These are phyloP conservation scores for Philereme vetulata DNA, from an alignment of 2,888 invertebrate genomes.

Conservation along the genomic window DNA sequence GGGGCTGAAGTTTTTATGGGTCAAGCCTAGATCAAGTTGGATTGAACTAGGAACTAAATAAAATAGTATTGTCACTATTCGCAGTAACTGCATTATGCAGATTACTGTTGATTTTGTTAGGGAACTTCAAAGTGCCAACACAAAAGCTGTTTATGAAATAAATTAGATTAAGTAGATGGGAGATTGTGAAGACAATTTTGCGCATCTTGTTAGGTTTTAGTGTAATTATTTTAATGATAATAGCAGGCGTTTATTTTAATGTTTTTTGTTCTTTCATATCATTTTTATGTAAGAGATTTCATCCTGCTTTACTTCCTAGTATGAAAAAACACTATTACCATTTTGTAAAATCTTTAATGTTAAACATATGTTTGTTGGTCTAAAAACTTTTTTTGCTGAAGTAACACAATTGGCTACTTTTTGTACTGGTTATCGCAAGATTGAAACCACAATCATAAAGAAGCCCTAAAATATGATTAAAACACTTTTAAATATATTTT, in stretches of 20 bases:
- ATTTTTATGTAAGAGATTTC: neutral
- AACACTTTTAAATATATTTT: too few species aligned
- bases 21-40: constrained; percentile 75
- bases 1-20: constrained; percentile 71
- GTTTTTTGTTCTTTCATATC: constrained; percentile 7
- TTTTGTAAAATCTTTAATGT: too few species aligned
- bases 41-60: constrained; percentile 56
- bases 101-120: constrained; percentile 31
- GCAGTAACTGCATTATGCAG: constrained; percentile 44
- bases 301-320: too few species aligned
- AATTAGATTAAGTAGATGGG: constrained; percentile 9
- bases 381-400: too few species aligned
- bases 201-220: constrained; percentile 9
- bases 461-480: too few species aligned
- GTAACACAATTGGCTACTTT: too few species aligned
- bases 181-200: constrained; percentile 10
- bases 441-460: too few species aligned
- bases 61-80: constrained; percentile 48
- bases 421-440: too few species aligned
- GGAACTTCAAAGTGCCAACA: constrained; percentile 7
- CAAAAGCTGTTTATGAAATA: constrained; percentile 7
- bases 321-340: too few species aligned
- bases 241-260: constrained; percentile 8
- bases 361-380: too few species aligned
- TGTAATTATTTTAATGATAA: constrained; percentile 16